These are phyloP conservation scores for Neosilurus hyrtlii DNA, from an alignment of 2,797 vertebrate genomes.

Conservation along the genomic window DNA sequence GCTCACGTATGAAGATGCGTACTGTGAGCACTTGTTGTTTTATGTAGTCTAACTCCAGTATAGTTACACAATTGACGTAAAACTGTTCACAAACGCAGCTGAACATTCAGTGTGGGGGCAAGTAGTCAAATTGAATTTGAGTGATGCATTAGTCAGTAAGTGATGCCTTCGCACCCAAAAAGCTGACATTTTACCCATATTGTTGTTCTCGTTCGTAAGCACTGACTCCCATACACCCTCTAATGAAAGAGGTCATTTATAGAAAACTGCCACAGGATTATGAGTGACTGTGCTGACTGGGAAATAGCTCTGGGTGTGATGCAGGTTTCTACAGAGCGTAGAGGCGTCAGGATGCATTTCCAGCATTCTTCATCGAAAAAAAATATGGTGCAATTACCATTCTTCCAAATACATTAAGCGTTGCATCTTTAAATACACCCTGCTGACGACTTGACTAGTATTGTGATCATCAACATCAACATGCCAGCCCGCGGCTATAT, in stretches of 20 bases:
- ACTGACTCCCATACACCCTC: slow-evolving; percentile 48
- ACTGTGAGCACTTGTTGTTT: background rate
- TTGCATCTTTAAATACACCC: slow-evolving; percentile 68
- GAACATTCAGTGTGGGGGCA: slow-evolving; percentile 52
- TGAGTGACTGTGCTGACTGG: slow-evolving; percentile 38
- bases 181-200: slow-evolving; percentile 58
- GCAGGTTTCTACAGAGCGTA: slow-evolving; percentile 39
- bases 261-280: slow-evolving; percentile 29
- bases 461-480: slow-evolving; percentile 69
- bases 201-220: slow-evolving; percentile 50
- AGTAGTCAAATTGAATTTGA: slow-evolving; percentile 51
- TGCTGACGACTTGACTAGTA: slow-evolving; percentile 72
- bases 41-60: slow-evolving; percentile 29
- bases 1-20: background rate
- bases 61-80: slow-evolving; percentile 47
- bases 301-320: slow-evolving; percentile 52
- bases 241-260: slow-evolving; percentile 42
- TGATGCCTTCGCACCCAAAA: slow-evolving; percentile 57
- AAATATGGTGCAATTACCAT: slow-evolving; percentile 57
- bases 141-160: slow-evolving; percentile 56
- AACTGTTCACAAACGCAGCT: slow-evolving; percentile 40
- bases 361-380: slow-evolving; percentile 48
- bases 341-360: slow-evolving; percentile 53
- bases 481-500: slow-evolving; percentile 70
- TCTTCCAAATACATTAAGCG: slow-evolving; percentile 61